Percentiles rank a stretch among this genome's conserved stretches.
These are phyloP conservation scores for Capitulum mitella DNA, from an alignment of 2,888 invertebrate genomes.

Conservation along the genomic window DNA sequence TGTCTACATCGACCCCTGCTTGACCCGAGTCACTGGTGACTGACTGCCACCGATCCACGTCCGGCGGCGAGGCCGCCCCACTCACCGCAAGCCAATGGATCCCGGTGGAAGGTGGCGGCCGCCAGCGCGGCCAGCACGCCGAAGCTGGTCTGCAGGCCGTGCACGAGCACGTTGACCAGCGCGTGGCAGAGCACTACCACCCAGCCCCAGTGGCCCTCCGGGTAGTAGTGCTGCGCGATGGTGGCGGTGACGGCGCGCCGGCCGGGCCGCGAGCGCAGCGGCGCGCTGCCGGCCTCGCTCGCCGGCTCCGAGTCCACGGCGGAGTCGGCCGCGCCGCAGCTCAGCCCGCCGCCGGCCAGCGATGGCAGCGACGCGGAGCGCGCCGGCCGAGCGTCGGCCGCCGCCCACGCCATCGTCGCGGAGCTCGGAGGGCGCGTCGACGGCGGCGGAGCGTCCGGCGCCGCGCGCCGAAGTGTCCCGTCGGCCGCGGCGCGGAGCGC, in stretches of 20 bases:
- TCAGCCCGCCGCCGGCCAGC: neutral
- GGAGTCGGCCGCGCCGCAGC: neutral
- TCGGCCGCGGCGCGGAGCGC: too few relatives aligned
- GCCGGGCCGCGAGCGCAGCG: neutral
- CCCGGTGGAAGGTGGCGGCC: neutral
- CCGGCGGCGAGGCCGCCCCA: neutral
- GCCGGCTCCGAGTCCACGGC: neutral
- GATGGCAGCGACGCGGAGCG: constrained; percentile 6
- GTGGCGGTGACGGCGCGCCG: neutral
- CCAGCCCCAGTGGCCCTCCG: constrained; percentile 76
- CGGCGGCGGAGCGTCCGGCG: too few relatives aligned
- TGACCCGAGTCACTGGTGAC: too few relatives aligned
- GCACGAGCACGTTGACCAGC: constrained; percentile 63
- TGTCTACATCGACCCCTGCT: too few relatives aligned
- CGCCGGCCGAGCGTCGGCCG: neutral
- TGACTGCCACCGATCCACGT: too few relatives aligned
- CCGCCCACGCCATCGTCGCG: neutral
- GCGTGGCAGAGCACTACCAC: constrained; percentile 64
- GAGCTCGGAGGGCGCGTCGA: too few relatives aligned
- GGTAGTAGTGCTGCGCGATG: constrained; percentile 61
- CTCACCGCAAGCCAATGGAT: neutral
- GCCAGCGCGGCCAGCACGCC: constrained; percentile 35
- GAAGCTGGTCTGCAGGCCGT: constrained; percentile 63
- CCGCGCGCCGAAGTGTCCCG: neutral
- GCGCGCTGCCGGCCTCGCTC: neutral